phyloP scores from a whole-genome alignment of 2,797 vertebrate genomes.

The Sebastiscus tertius region DNA sequence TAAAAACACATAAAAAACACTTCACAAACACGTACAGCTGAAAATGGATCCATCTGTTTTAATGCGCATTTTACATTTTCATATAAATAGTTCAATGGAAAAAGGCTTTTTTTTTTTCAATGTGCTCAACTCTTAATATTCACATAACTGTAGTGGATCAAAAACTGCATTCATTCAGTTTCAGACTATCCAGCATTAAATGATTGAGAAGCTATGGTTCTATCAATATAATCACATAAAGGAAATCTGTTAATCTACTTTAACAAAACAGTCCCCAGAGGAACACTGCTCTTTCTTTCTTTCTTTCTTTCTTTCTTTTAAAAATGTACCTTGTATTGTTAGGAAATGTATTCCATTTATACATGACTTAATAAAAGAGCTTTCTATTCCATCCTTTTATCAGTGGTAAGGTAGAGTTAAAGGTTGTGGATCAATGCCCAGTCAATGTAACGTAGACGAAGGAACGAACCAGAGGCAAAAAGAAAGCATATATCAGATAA shows the following conservation, averaged over 20 bases:
- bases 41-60: background rate
- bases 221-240: background rate
- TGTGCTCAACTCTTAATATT: background rate
- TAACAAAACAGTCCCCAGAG: background rate
- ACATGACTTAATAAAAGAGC: background rate
- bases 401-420: background rate
- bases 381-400: background rate
- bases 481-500: background rate
- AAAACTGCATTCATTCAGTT: background rate
- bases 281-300: background rate
- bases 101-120: background rate
- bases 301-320: background rate
- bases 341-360: background rate
- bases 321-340: background rate
- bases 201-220: background rate
- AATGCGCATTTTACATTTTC: background rate
- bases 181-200: background rate
- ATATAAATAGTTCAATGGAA: background rate
- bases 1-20: background rate
- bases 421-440: background rate
- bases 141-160: background rate
- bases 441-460: background rate
- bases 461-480: too few species aligned
- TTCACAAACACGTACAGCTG: background rate
- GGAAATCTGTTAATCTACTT: background rate